Base-by-base conservation (phyloP, 2,888 invertebrate species). In the Halictus quadricinctus region DNA sequence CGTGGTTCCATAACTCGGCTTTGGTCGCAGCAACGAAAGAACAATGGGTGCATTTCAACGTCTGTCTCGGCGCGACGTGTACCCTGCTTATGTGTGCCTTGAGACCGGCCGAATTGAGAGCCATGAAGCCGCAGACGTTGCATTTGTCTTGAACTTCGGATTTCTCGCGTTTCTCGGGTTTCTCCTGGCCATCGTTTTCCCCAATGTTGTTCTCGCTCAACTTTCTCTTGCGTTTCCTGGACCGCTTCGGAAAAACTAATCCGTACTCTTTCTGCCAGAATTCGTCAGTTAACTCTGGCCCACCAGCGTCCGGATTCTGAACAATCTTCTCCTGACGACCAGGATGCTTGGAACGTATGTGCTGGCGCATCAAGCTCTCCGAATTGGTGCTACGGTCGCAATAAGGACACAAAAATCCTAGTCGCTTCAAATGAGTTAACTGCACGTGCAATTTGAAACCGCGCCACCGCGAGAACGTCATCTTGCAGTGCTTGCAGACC, bases 191-290 rank as follows among this genome's bases (percentile, higher is more conserved):
- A 2, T 76, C 50, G 5, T 73, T 82, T 3, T 43, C 76, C 0
- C 21, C 25, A 1, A 66, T 54, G 3, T 81, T 66, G 5, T 75
- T 76, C 4, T 29, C 78, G 36, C 69, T 78, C 0, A 81, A 69
- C 8, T 91, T 93, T 0, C 88, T 84, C 60, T 93, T 93, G 50
- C 88, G 91, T 69, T 83, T 88, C 46, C 72, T 91, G 21, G 81
- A 81, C 2, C 88, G 90, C 6, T 80, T 86, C 0, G 92, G 88
- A 0, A 85, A 78, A 0, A 88, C 72, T 0, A 94, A 69, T 0
- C 93, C 93, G 74, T 94, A 95, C 77, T 94, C 94, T 13, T 91
- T 92, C 64, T 89, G 90, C 94, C 94, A 94, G 77, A 94, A 94
- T 15, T 93, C 93, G 18, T 92, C 87, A 0, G 87, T 91, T n/a